Percentiles rank a stretch among this genome's conserved stretches.
Conservation (phyloP, 2,113 vertebrate species). For the Butorides virescens region DNA sequence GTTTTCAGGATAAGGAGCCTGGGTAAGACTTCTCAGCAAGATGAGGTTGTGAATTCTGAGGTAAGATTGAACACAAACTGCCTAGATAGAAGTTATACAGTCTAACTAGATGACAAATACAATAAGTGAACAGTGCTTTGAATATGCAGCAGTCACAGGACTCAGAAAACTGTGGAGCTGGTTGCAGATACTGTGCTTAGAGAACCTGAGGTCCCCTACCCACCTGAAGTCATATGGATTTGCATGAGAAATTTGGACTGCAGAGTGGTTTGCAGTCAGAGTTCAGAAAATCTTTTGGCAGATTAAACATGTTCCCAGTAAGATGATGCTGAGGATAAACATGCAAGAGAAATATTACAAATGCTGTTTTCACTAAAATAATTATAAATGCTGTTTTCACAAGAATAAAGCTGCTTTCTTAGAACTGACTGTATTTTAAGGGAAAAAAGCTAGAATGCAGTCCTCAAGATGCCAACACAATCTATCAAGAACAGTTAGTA, state of each 20-base stretch:
- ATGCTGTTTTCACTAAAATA: not conserved
- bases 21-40: constrained; percentile 22
- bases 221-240: not conserved
- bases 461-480: not conserved
- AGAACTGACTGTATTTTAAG: constrained; percentile 13
- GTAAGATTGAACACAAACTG: constrained; percentile 41
- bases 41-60: constrained; percentile 23
- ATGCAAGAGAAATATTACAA: not conserved
- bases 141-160: not conserved
- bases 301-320: not conserved
- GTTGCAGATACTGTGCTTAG: not conserved
- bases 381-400: not conserved
- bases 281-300: constrained; percentile 6
- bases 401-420: constrained; percentile 3
- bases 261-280: not conserved
- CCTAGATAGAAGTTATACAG: not conserved
- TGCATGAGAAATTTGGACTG: not conserved
- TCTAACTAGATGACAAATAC: not conserved
- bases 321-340: constrained; percentile 11
- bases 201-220: not conserved
- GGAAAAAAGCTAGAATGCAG: not conserved
- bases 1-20: constrained; percentile 22
- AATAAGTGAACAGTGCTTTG: not conserved
- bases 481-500: not conserved
- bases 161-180: not conserved